These are phyloP conservation scores for Stratiolaelaps scimitus DNA, from an alignment of 1,140 invertebrate species.

Conservation along the genomic window DNA sequence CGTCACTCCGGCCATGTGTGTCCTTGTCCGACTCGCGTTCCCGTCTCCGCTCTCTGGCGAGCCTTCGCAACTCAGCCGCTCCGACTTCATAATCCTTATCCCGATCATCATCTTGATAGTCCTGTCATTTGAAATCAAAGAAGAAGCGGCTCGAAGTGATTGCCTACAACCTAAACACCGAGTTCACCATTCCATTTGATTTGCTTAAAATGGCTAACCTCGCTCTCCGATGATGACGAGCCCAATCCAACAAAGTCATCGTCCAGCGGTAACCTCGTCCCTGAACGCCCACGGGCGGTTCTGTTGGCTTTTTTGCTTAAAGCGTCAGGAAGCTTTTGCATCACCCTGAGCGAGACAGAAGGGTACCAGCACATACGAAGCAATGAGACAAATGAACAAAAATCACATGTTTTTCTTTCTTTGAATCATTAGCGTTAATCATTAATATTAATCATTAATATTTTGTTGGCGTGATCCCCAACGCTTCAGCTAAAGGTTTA, in stretches of 20 bases:
- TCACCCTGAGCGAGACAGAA: slow-evolving; percentile 19
- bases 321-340: slow-evolving; percentile 8
- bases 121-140: not conserved
- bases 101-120: slow-evolving; percentile 29
- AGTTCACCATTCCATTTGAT: no score
- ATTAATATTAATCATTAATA: no score
- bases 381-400: no score
- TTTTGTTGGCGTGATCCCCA: no score
- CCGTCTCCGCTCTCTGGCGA: no score
- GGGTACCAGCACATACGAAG: not conserved
- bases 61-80: slow-evolving; percentile 23
- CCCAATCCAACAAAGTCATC: slow-evolving; percentile 10
- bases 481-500: no score
- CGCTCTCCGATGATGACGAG: slow-evolving; percentile 13
- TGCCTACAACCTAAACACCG: no score
- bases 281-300: not conserved
- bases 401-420: no score
- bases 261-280: not conserved
- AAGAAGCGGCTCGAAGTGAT: no score
- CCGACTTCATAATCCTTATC: slow-evolving; percentile 31
- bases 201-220: not conserved
- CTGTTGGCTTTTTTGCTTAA: not conserved
- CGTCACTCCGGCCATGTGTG: no score
- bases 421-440: no score
- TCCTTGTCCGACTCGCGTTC: no score